A percentile compares a stretch with the other conserved stretches of the same genome.
These are phyloP conservation scores for Orientallactaga bullata DNA, from an alignment of 2,113 vertebrate genomes.

Conservation along the genomic window DNA sequence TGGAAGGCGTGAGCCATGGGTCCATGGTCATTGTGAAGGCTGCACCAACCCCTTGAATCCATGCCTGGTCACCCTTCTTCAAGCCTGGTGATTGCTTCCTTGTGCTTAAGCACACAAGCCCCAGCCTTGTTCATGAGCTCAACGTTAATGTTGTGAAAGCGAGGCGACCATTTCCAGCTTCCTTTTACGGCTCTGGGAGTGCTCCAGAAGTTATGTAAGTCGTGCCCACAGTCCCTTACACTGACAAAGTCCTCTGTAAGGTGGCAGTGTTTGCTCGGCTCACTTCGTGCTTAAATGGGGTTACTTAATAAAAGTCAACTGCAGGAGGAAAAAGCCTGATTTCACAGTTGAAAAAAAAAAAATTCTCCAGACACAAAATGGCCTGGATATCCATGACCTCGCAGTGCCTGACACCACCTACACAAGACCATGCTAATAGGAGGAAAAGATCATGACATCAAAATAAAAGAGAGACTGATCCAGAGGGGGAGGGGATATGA, in stretches of 20 bases:
- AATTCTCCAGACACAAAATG: no score
- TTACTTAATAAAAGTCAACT: conserved; percentile 9
- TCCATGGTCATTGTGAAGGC: neutral
- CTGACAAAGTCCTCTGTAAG: conserved; percentile 39
- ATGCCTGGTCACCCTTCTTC: neutral
- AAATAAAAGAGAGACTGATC: no score
- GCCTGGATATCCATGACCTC: no score
- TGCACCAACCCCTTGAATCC: neutral
- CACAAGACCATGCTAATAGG: no score
- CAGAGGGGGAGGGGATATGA: no score
- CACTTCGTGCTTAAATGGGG: neutral
- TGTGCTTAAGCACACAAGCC: conserved; percentile 12
- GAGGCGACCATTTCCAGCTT: conserved; percentile 46
- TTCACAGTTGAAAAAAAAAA: neutral
- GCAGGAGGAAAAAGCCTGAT: conserved; percentile 57
- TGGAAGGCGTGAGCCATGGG: neutral
- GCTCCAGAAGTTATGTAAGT: conserved; percentile 45
- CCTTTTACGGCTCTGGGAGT: conserved; percentile 65
- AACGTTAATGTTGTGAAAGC: conserved; percentile 40
- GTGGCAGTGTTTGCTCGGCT: conserved; percentile 18
- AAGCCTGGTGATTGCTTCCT: neutral
- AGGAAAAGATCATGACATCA: no score
- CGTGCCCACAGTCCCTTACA: conserved; percentile 38
- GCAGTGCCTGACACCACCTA: no score
- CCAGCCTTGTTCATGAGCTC: conserved; percentile 32